These are phyloP conservation scores for Ochropacha duplaris DNA, from an alignment of 2,888 invertebrate genomes.

Conservation along the genomic window DNA sequence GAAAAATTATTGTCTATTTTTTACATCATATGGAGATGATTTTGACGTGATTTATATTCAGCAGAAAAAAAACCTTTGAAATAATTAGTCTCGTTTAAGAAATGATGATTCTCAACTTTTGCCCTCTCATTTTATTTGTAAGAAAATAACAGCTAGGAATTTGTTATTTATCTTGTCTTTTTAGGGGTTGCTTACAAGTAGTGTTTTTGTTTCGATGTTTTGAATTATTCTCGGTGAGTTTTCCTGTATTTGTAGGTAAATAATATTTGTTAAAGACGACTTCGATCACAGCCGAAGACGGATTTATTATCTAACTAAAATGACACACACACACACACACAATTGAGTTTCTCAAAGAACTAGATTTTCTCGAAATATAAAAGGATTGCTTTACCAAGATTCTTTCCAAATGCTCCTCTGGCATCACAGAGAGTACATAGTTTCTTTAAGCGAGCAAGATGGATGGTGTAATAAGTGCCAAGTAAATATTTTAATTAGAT, in stretches of 20 bases:
- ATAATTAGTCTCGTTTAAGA: neutral
- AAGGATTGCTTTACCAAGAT: constrained; percentile 1
- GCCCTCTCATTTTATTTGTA: neutral
- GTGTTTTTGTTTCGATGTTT: too few relatives aligned
- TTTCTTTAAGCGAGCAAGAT: constrained; percentile 2
- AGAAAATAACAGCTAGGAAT: neutral
- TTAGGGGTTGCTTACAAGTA: neutral
- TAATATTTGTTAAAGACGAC: neutral
- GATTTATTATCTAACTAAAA: neutral
- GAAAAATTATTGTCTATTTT: neutral
- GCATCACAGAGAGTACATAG: neutral
- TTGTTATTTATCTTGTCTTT: neutral
- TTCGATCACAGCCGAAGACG: neutral
- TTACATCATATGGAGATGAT: constrained; percentile 6
- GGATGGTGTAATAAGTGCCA: constrained; percentile 19
- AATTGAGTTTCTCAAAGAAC: neutral
- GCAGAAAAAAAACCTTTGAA: neutral
- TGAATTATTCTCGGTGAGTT: too few relatives aligned
- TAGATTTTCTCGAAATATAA: neutral
- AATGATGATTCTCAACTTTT: neutral
- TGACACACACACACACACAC: neutral
- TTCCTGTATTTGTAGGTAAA: too few relatives aligned
- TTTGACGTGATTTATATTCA: constrained; percentile 10
- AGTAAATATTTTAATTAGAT: constrained; percentile 34
- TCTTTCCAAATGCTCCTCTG: neutral